Conservation (phyloP, 1,140 invertebrate genomes). For the Nasonia longicornis region DNA sequence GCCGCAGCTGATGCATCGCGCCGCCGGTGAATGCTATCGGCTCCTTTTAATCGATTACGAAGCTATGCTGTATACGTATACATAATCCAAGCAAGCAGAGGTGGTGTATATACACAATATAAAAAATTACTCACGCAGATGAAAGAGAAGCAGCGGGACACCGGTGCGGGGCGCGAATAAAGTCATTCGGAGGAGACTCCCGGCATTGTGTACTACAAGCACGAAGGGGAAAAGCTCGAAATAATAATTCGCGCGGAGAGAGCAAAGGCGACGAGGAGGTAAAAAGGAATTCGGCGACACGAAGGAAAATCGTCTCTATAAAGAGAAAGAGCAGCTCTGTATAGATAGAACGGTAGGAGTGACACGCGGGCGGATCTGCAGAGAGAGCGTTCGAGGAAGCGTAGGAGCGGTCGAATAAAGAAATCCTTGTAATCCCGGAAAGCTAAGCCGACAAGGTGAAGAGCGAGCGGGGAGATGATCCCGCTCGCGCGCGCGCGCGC, state of each 20-base stretch:
- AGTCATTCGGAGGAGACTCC: neutral
- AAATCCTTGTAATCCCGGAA: conserved; percentile 60
- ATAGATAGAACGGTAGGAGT: neutral
- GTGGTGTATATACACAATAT: too few species aligned
- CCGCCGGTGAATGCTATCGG: neutral
- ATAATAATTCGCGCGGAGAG: neutral
- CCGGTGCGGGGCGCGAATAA: neutral
- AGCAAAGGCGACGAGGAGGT: neutral
- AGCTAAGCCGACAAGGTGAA: conserved; percentile 61
- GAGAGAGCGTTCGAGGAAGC: conserved; percentile 26
- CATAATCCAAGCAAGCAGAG: too few species aligned
- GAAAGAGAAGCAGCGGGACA: neutral
- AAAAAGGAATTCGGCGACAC: neutral
- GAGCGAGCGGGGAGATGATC: conserved; percentile 36
- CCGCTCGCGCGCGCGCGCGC: conserved; percentile 21
- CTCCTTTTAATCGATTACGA: neutral
- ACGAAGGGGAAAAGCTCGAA: neutral
- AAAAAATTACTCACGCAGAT: neutral
- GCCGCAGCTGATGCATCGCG: conserved; percentile 4
- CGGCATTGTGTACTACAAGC: neutral
- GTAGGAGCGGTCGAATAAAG: conserved; percentile 51
- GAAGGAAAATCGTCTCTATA: conserved; percentile 5
- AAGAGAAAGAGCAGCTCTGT: neutral
- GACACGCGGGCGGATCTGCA: neutral
- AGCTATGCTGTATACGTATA: neutral